Evolutionary conservation across 2,113 vertebrate genomes (phyloP).

Genomic region (Galeopterus variegatus): DNA sequence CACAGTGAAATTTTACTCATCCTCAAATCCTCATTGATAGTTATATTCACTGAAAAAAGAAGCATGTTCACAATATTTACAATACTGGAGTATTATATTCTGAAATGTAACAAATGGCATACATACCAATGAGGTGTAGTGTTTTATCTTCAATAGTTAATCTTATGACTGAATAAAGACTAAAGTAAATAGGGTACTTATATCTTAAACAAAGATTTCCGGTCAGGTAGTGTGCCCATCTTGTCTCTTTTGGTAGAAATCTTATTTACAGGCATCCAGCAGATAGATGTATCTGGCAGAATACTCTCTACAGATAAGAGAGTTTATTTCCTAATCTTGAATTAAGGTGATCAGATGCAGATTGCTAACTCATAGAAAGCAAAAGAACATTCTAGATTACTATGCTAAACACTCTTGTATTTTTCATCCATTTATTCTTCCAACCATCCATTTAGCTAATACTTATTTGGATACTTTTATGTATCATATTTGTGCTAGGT

Average conservation of each 20-base stretch:
- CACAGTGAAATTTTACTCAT: conserved; percentile 40
- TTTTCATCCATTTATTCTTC: neutral
- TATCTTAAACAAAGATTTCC: neutral
- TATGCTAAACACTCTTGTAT: neutral
- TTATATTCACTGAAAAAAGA: neutral
- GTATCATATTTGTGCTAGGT: neutral
- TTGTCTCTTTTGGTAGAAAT: conserved; percentile 1
- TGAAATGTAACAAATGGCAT: conserved; percentile 35
- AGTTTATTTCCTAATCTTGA: neutral
- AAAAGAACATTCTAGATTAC: neutral
- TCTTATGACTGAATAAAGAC: neutral
- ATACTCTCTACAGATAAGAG: neutral
- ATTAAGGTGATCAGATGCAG: neutral
- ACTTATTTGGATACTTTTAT: neutral
- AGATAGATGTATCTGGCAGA: conserved; percentile 8
- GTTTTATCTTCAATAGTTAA: conserved; percentile 36
- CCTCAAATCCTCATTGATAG: conserved; percentile 32
- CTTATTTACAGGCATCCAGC: neutral
- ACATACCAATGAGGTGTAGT: neutral
- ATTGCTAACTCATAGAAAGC: neutral
- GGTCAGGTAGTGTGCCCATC: neutral
- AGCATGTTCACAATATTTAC: neutral
- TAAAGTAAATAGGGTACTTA: neutral
- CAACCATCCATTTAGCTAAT: neutral
- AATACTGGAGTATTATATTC: neutral